Base-by-base conservation (phyloP, 1,140 invertebrate genomes). In the Lutraria rhynchaena region DNA sequence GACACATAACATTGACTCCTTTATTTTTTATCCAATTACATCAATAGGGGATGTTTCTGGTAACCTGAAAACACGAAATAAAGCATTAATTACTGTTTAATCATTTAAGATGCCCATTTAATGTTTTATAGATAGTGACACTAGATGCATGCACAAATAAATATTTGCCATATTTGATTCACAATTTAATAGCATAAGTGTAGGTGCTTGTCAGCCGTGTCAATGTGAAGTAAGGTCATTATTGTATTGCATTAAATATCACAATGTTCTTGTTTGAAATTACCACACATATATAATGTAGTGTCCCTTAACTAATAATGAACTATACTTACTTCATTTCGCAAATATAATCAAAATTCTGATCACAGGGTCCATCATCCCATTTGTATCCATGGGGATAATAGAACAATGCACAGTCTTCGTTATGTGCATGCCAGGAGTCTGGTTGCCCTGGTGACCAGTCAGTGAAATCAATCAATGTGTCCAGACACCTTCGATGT, bases 351-450 rank as follows among this genome's bases (percentile, higher is more conserved):
- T 35, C 7, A 4, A 61, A 1, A 15, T 61, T 35, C 9, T 35
- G 19, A 19, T 61, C 31, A 61, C 58, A 61, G 4, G 27, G 29
- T 5, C 58, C 58, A 61, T 61, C 58, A 61, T 61, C 58, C 58
- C 58, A 61, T 4, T 17, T 7, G 19, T 61, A 61, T 13, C 35
- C 2, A 27, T 61, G 58, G 1, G 27, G 58, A n/a, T 27, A 61
- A 61, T 61, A 61, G 3, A 61, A 35, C 1, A 61, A n/a, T 2
- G 31, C 58, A 35, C 58, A 61, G n/a, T 61, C 58, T 35, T 61
- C 58, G 19, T 61, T 35, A n/a, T 61, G 58, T 33, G 31, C 58
- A 61, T 61, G 58, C 58, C 58, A 61, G 4, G 58, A 61, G 17
- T 61, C 58, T 4, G 58, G 58, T 19, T 61, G 58, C 17, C 58